Conservation (phyloP, 2,888 invertebrate species). For the Urechis unicinctus region DNA sequence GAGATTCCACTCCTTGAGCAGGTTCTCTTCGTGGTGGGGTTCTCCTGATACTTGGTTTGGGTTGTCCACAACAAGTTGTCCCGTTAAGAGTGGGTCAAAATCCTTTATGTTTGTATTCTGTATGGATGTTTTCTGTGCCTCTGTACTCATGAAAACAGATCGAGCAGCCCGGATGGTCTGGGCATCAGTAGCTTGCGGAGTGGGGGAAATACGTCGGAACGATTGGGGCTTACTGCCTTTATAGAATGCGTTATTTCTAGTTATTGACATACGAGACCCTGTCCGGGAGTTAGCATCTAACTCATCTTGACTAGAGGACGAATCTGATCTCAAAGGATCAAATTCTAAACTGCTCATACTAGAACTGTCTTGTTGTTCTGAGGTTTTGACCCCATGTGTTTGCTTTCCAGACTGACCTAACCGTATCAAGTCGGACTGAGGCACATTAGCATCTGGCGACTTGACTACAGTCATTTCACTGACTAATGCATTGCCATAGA, state of each 20-base stretch:
- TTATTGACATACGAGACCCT: slow-evolving; percentile 5
- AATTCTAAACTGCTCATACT: slow-evolving; percentile 9
- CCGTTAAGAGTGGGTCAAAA: slow-evolving; percentile 22
- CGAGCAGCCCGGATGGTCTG: slow-evolving; percentile 17
- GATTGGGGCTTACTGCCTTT: slow-evolving; percentile 4
- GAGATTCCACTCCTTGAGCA: slow-evolving; percentile 23
- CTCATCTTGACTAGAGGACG: not conserved
- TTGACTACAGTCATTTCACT: too few relatives aligned
- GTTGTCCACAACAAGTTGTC: slow-evolving; percentile 18
- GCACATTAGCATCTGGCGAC: too few relatives aligned
- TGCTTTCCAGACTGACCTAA: too few relatives aligned
- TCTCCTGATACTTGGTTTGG: not conserved
- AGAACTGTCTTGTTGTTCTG: too few relatives aligned
- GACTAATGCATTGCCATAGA: too few relatives aligned
- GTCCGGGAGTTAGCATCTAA: not conserved
- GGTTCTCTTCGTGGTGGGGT: slow-evolving; percentile 12
- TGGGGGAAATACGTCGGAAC: slow-evolving; percentile 3
- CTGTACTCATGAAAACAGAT: slow-evolving; percentile 17
- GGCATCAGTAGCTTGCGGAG: slow-evolving; percentile 12
- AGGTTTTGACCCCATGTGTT: too few relatives aligned
- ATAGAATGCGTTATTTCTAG: slow-evolving; percentile 10
- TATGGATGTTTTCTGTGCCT: slow-evolving; percentile 6
- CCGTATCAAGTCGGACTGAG: too few relatives aligned
- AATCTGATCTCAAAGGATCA: slow-evolving; percentile 6
- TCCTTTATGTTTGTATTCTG: slow-evolving; percentile 10